These are phyloP conservation scores for Alauda arvensis DNA, from an alignment of 2,797 vertebrate species.

Conservation along the genomic window DNA sequence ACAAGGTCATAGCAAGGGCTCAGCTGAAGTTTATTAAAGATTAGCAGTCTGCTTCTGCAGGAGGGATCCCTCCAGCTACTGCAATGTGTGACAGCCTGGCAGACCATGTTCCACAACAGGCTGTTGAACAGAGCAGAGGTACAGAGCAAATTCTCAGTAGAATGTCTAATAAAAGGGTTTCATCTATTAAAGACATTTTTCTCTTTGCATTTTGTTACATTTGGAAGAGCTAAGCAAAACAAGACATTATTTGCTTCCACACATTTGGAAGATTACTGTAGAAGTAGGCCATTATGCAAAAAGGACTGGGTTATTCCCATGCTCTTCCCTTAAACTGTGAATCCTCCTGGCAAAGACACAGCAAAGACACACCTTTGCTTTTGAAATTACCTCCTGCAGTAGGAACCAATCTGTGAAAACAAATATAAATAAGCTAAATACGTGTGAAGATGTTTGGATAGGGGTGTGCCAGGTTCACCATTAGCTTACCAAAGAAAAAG, in stretches of 20 bases:
- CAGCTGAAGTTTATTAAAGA: slow-evolving; percentile 57
- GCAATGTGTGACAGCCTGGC: slow-evolving; percentile 8
- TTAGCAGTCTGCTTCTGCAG: slow-evolving; percentile 45
- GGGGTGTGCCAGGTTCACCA: not conserved
- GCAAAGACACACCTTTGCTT: not conserved
- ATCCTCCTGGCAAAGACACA: not conserved
- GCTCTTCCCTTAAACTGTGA: not conserved
- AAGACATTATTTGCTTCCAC: not conserved
- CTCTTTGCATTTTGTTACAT: not conserved
- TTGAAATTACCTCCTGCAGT: not conserved
- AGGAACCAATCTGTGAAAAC: not conserved
- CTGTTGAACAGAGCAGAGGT: not conserved
- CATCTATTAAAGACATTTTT: not conserved
- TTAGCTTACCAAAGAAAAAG: not conserved
- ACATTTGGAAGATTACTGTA: not conserved
- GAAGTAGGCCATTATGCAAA: not conserved
- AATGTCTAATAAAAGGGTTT: not conserved
- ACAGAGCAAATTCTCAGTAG: not conserved
- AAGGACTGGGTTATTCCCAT: not conserved
- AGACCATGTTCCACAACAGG: not conserved
- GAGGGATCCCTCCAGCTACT: slow-evolving; percentile 33
- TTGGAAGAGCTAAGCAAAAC: not conserved
- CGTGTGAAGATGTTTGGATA: not conserved
- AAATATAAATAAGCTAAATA: not conserved
- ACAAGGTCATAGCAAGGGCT: slow-evolving; percentile 43